Conservation (phyloP, 2,888 invertebrate genomes). For the Furcula furcula region DNA sequence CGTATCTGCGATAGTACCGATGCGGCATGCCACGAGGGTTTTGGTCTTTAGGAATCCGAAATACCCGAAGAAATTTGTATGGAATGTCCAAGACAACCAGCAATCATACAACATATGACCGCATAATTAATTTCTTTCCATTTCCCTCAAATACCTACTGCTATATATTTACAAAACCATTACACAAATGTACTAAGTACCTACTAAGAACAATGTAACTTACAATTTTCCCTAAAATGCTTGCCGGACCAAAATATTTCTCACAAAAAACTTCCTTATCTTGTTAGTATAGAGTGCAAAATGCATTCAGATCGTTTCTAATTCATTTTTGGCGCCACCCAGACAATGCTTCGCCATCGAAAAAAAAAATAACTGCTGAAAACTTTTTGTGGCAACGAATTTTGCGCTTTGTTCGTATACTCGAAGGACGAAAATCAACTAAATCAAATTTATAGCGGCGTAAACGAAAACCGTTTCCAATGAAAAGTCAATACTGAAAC, state of each 20-base stretch:
- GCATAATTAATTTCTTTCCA: no score
- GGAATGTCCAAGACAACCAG: no score
- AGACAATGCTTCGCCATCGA: constrained; percentile 43
- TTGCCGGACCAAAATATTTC: neutral
- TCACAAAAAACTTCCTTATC: constrained; percentile 3
- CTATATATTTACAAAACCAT: no score
- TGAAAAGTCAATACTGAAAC: constrained; percentile 45
- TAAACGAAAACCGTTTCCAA: constrained; percentile 34
- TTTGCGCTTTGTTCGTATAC: constrained; percentile 1
- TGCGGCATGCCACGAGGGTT: no score
- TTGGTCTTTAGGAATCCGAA: no score
- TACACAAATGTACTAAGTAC: no score
- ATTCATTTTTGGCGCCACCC: constrained; percentile 40
- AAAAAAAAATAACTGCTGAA: constrained; percentile 27
- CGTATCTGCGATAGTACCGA: no score
- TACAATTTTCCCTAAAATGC: neutral
- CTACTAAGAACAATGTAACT: neutral
- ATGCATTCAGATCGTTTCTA: constrained; percentile 1
- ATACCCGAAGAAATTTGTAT: no score
- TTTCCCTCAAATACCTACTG: no score
- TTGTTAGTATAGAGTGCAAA: constrained; percentile 1
- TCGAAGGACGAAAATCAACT: constrained; percentile 6
- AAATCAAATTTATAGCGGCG: constrained; percentile 11
- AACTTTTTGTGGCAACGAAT: constrained; percentile 7
- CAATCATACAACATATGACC: no score